phyloP scores from a whole-genome alignment of 2,797 vertebrate genomes.

The Protosalanx chinensis region DNA sequence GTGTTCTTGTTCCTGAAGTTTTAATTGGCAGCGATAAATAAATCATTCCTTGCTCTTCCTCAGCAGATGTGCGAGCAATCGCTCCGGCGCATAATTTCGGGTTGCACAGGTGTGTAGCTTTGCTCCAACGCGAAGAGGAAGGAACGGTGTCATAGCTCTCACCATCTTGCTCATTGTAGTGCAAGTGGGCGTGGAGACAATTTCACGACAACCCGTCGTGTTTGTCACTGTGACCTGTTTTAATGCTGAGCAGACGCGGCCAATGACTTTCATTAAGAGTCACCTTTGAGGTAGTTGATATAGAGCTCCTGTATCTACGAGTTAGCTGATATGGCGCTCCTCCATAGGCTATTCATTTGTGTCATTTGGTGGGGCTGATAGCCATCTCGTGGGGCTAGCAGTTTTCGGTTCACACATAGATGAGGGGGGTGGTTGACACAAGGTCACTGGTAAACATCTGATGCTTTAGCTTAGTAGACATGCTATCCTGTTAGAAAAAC shows the following conservation, averaged over 20 bases:
- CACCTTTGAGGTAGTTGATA: neutral
- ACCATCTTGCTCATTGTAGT: conserved; percentile 9
- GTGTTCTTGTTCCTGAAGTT: conserved; percentile 77
- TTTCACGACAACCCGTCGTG: conserved; percentile 39
- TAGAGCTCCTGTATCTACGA: neutral
- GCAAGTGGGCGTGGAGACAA: conserved; percentile 46
- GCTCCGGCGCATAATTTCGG: conserved; percentile 65
- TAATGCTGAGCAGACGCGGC: conserved; percentile 23
- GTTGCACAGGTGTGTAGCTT: conserved; percentile 65
- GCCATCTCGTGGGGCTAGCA: too few relatives aligned
- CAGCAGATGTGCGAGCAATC: conserved; percentile 72
- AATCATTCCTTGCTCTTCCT: conserved; percentile 73
- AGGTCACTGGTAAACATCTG: too few relatives aligned
- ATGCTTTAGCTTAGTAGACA: too few relatives aligned
- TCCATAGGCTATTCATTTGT: too few relatives aligned
- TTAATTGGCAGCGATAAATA: conserved; percentile 80
- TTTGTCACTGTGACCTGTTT: conserved; percentile 51
- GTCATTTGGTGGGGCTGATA: too few relatives aligned
- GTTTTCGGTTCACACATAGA: too few relatives aligned
- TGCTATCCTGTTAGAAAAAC: too few relatives aligned
- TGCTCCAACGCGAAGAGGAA: conserved; percentile 53
- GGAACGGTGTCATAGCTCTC: conserved; percentile 6
- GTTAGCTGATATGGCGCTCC: neutral
- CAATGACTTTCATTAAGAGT: neutral
- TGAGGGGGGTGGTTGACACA: too few relatives aligned